Percentiles rank a stretch among this genome's conserved stretches.
These are phyloP conservation scores for Platerodrilus igneus DNA, from an alignment of 2,888 invertebrate species.

Conservation along the genomic window DNA sequence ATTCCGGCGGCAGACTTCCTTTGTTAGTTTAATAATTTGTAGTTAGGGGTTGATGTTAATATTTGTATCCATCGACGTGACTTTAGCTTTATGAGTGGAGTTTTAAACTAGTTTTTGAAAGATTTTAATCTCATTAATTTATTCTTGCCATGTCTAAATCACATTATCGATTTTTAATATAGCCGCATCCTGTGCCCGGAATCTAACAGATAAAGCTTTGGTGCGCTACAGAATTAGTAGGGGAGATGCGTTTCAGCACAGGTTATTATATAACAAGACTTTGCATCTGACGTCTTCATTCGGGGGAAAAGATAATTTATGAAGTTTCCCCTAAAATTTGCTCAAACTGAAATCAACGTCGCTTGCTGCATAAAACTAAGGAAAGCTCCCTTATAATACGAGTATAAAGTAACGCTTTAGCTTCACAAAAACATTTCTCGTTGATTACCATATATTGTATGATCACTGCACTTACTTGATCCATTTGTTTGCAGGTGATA, in stretches of 20 bases:
- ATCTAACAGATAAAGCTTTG: not conserved
- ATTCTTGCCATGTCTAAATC: too few relatives aligned
- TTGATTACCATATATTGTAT: too few relatives aligned
- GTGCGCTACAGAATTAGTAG: slow-evolving; percentile 3
- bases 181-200: not conserved
- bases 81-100: slow-evolving; percentile 11
- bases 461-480: too few relatives aligned
- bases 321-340: slow-evolving; percentile 3
- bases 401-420: too few relatives aligned
- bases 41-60: slow-evolving; percentile 23
- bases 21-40: slow-evolving; percentile 23
- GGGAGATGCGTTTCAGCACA: slow-evolving; percentile 5
- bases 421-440: too few relatives aligned
- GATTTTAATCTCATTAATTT: too few relatives aligned
- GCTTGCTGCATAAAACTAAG: too few relatives aligned
- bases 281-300: slow-evolving; percentile 12
- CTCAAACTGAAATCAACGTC: too few relatives aligned
- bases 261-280: slow-evolving; percentile 6
- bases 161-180: not conserved
- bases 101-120: slow-evolving; percentile 3
- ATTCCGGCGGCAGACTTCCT: slow-evolving; percentile 19
- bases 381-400: too few relatives aligned
- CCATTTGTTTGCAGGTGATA: too few relatives aligned
- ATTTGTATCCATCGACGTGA: slow-evolving; percentile 22
- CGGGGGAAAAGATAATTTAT: slow-evolving; percentile 11